These are phyloP conservation scores for Acipenser oxyrinchus DNA, from an alignment of 2,797 vertebrate species.

Conservation along the genomic window DNA sequence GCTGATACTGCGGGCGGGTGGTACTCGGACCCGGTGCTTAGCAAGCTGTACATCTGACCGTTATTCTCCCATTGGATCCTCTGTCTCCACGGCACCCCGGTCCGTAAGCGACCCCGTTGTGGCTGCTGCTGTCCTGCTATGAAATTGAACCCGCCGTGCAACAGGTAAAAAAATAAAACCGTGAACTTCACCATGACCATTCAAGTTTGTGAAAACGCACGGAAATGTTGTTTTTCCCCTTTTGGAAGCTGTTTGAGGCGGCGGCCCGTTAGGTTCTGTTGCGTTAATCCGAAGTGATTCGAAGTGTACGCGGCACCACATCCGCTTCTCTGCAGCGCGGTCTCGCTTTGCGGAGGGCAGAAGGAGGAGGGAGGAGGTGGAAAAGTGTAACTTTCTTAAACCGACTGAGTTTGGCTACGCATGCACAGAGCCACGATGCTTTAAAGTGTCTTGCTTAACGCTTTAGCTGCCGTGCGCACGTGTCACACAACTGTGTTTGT, in stretches of 20 bases:
- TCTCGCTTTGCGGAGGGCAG: too few relatives aligned
- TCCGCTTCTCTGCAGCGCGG: too few relatives aligned
- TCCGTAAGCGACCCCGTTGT: constrained; percentile 18
- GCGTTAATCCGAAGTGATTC: too few relatives aligned
- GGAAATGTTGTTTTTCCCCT: not conserved
- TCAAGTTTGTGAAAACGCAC: not conserved
- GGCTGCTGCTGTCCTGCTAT: constrained; percentile 37
- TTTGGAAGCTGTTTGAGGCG: too few relatives aligned
- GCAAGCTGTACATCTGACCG: constrained; percentile 53
- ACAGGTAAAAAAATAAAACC: constrained; percentile 23
- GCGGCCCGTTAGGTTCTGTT: too few relatives aligned
- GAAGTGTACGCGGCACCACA: too few relatives aligned
- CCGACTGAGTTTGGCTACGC: constrained; percentile 27
- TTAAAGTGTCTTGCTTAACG: not conserved
- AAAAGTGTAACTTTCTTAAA: too few relatives aligned
- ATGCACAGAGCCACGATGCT: constrained; percentile 20
- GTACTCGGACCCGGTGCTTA: constrained; percentile 55
- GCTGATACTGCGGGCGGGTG: constrained; percentile 24
- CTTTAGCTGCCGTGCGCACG: not conserved
- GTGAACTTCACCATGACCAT: constrained; percentile 41
- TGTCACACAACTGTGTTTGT: not conserved
- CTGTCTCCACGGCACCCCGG: constrained; percentile 50
- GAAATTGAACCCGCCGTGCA: constrained; percentile 35
- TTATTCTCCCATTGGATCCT: constrained; percentile 59
- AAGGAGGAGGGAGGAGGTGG: too few relatives aligned